Evolutionary conservation across 2,797 vertebrate genomes (phyloP).

Genomic region (Urocyon cinereoargenteus): DNA sequence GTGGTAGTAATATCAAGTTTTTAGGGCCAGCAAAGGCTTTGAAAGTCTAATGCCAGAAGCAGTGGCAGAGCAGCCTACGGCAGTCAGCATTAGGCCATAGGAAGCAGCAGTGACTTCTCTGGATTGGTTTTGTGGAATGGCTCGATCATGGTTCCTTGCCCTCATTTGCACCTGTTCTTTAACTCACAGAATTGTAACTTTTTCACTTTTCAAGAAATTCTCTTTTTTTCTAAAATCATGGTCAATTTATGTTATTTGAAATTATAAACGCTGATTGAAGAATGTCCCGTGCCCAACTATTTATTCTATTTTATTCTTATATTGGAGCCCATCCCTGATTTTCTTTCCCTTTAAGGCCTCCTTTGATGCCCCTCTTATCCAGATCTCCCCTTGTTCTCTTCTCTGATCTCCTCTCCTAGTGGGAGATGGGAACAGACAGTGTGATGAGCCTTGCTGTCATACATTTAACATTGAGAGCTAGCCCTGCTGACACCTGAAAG

Average conservation of each 20-base stretch:
- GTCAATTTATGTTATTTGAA: background rate
- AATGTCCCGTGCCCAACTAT: accelerated
- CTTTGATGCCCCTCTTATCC: background rate
- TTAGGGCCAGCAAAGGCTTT: background rate
- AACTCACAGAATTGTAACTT: background rate
- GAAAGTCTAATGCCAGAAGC: background rate
- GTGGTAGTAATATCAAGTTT: background rate
- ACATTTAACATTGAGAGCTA: background rate
- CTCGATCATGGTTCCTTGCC: background rate
- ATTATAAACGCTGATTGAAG: background rate
- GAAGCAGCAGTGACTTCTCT: background rate
- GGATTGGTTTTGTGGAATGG: background rate
- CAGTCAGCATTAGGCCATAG: background rate
- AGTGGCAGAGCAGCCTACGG: background rate
- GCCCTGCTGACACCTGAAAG: background rate
- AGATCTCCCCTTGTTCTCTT: background rate
- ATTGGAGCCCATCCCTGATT: background rate
- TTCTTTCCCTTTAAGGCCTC: background rate
- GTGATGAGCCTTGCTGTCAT: background rate
- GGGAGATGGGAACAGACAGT: too few species aligned
- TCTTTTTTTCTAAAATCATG: background rate
- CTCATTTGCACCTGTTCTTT: background rate
- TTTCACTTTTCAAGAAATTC: background rate
- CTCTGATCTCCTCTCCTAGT: background rate
- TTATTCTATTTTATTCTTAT: background rate